These are phyloP conservation scores for Onychomys torridus DNA, from an alignment of 2,797 vertebrate genomes.

Conservation along the genomic window DNA sequence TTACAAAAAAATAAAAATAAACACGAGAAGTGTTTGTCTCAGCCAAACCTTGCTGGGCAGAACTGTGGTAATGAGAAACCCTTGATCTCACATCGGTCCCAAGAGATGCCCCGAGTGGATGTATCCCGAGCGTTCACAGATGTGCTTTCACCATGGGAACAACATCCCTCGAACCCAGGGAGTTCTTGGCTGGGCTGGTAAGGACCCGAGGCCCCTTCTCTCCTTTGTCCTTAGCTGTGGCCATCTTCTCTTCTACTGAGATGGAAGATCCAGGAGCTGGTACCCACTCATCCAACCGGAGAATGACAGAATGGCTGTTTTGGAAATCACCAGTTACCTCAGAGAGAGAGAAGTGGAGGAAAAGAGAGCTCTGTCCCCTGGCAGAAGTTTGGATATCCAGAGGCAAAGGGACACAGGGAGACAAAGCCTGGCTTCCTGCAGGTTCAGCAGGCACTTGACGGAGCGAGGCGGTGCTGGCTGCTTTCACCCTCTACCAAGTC, in stretches of 20 bases:
- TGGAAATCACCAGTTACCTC: constrained; percentile 51
- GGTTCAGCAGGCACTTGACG: constrained; percentile 94
- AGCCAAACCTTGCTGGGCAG: constrained; percentile 87
- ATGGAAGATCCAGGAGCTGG: background rate
- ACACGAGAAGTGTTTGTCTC: constrained; percentile 83
- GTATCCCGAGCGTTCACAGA: background rate
- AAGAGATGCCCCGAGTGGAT: constrained; percentile 53
- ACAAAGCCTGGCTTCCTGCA: constrained; percentile 71
- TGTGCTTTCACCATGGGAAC: background rate
- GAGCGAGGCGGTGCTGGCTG: constrained; percentile 1
- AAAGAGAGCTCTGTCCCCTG: constrained; percentile 77
- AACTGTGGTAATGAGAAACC: constrained; percentile 81
- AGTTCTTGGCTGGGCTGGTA: constrained; percentile 72
- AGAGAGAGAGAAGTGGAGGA: constrained; percentile 12
- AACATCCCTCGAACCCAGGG: background rate
- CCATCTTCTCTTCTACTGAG: constrained; percentile 66
- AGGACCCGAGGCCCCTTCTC: constrained; percentile 50
- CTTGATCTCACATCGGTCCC: constrained; percentile 80
- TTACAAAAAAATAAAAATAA: constrained; percentile 62
- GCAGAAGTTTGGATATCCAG: constrained; percentile 56
- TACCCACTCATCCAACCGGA: constrained; percentile 89
- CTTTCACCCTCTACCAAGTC: constrained; percentile 88
- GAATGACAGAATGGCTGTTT: constrained; percentile 85
- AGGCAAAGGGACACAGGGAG: constrained; percentile 65
- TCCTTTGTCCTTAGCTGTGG: constrained; percentile 3